Evolutionary conservation across 2,113 vertebrate genomes (phyloP).

Genomic region (Trochalopteron elliotii): DNA sequence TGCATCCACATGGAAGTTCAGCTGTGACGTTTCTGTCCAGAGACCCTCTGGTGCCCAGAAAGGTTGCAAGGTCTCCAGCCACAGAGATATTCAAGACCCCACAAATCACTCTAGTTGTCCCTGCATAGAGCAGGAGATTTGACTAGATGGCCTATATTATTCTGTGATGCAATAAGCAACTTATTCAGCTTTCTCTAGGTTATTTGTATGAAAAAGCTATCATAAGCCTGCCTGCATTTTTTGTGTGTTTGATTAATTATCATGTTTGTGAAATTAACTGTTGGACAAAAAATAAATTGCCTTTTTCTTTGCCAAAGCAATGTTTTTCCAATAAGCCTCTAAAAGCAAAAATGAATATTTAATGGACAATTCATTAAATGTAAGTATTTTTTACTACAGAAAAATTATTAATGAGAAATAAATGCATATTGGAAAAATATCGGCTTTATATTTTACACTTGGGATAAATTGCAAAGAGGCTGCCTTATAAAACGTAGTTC

Average conservation of each 20-base stretch:
- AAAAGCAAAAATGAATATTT: conserved; percentile 29
- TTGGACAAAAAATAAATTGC: conserved; percentile 2
- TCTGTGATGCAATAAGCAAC: neutral
- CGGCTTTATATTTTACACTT: neutral
- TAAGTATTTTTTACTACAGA: conserved; percentile 16
- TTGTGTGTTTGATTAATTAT: conserved; percentile 4
- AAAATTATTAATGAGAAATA: neutral
- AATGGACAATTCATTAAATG: neutral
- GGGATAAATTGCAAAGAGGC: neutral
- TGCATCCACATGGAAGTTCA: fast-evolving
- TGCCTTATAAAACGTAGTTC: neutral
- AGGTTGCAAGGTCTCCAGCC: neutral
- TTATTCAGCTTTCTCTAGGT: neutral
- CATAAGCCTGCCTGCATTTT: neutral
- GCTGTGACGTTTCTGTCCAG: neutral
- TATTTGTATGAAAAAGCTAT: neutral
- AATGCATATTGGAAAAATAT: neutral
- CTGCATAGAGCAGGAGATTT: neutral
- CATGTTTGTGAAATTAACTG: neutral
- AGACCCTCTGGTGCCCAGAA: neutral
- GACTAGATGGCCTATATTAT: neutral
- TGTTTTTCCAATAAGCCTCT: neutral
- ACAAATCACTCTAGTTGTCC: neutral
- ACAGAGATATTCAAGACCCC: neutral
- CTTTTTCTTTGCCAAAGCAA: neutral